phyloP scores from a whole-genome alignment of 2,797 vertebrate genomes.

The Leuciscus waleckii region DNA sequence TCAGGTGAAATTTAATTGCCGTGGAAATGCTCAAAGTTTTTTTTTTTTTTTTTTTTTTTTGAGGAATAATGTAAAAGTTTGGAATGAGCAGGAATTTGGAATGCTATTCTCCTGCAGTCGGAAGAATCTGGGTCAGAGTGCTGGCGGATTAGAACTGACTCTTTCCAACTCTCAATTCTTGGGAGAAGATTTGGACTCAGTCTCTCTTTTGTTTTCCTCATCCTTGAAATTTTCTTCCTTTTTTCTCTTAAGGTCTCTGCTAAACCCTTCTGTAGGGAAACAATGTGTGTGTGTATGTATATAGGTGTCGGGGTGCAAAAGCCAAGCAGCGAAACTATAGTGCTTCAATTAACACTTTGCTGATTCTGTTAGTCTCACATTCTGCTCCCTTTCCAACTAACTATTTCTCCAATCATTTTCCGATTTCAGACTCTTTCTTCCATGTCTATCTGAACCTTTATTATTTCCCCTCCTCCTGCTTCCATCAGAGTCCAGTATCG shows the following conservation, averaged over 20 bases:
- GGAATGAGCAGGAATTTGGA: slow-evolving; percentile 5
- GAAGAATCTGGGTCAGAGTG: slow-evolving; percentile 55
- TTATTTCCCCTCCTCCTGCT: slow-evolving; percentile 6
- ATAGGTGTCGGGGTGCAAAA: slow-evolving; percentile 6
- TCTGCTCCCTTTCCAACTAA: slow-evolving; percentile 50
- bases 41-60: neutral
- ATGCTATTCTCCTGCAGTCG: slow-evolving; percentile 18
- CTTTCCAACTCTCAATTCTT: slow-evolving; percentile 37
- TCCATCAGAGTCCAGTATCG: neutral
- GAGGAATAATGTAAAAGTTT: slow-evolving; percentile 24
- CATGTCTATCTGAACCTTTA: neutral
- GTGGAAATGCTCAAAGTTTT: no score
- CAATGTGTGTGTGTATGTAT: slow-evolving; percentile 16
- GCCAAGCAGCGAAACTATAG: slow-evolving; percentile 20
- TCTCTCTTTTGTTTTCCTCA: slow-evolving; percentile 21
- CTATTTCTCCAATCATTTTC: neutral
- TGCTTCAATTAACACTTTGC: slow-evolving; percentile 62
- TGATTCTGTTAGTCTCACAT: slow-evolving; percentile 65
- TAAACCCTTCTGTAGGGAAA: slow-evolving; percentile 13
- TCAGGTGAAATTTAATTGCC: no score
- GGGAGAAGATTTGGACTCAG: slow-evolving; percentile 5
- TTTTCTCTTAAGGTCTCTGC: neutral
- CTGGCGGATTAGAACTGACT: slow-evolving; percentile 24
- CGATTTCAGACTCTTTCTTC: slow-evolving; percentile 46
- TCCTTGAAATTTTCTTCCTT: slow-evolving; percentile 60